These are phyloP conservation scores for Mustela nigripes DNA, from an alignment of 2,113 vertebrate species.

Conservation along the genomic window DNA sequence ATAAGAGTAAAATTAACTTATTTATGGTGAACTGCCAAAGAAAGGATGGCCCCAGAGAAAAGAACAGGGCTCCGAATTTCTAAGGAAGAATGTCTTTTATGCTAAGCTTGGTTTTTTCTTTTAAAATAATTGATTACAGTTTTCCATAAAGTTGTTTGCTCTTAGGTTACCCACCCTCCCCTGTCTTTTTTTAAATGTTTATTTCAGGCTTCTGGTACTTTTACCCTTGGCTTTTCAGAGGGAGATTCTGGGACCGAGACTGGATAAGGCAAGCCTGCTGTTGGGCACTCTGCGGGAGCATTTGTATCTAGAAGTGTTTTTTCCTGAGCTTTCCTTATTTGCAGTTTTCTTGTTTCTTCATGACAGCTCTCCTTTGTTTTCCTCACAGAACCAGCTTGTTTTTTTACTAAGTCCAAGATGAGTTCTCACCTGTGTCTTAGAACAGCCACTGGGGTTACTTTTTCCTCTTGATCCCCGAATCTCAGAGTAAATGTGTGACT, in stretches of 20 bases:
- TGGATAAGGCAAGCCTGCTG: slow-evolving; percentile 30
- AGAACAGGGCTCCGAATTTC: neutral
- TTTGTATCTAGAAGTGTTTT: slow-evolving; percentile 28
- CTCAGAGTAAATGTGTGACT: neutral
- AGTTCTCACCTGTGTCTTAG: slow-evolving; percentile 42
- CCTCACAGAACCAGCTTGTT: slow-evolving; percentile 7
- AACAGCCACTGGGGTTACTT: neutral
- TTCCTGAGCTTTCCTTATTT: slow-evolving; percentile 50
- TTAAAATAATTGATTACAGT: neutral
- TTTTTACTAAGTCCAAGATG: neutral
- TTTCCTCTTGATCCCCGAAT: neutral
- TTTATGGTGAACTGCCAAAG: neutral
- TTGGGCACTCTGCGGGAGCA: neutral
- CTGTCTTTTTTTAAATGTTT: neutral
- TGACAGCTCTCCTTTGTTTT: slow-evolving; percentile 67
- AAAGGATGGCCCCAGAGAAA: neutral
- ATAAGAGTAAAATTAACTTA: neutral
- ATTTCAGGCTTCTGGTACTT: neutral
- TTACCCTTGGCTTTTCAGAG: neutral
- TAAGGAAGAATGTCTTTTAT: slow-evolving; percentile 29
- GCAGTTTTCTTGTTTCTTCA: slow-evolving; percentile 57
- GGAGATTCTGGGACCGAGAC: neutral
- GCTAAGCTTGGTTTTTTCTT: neutral
- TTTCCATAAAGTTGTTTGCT: slow-evolving; percentile 49
- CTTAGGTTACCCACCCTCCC: neutral